These are phyloP conservation scores for Neoarius graeffei DNA, from an alignment of 2,113 vertebrate genomes.

Conservation along the genomic window DNA sequence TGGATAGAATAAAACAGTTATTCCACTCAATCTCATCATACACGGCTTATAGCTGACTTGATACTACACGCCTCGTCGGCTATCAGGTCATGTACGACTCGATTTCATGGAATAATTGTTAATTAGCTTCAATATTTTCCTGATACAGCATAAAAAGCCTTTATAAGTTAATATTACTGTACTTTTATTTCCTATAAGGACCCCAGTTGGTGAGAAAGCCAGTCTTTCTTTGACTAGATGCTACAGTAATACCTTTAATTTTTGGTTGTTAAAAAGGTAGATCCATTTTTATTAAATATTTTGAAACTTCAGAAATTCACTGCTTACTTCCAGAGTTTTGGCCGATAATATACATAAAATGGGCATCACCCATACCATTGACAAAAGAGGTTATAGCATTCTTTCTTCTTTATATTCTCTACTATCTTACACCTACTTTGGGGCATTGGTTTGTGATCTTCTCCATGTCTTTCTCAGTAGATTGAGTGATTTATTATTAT, in stretches of 20 bases:
- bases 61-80: no score
- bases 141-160: no score
- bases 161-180: neutral
- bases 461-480: neutral
- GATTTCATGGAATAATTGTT: no score
- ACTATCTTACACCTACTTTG: neutral
- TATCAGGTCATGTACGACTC: no score
- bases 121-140: no score
- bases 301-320: neutral
- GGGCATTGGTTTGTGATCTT: neutral
- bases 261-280: neutral
- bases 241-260: neutral
- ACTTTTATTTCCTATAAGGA: neutral
- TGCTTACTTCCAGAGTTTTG: neutral
- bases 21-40: no score
- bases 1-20: no score
- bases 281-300: neutral
- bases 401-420: neutral
- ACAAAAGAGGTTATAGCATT: neutral
- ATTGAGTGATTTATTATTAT: neutral
- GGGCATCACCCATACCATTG: neutral
- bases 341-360: neutral
- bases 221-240: neutral
- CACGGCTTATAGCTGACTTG: no score
- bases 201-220: neutral